Evolutionary conservation across 2,113 vertebrate genomes (phyloP).

Genomic region (Nesogale talazaci): DNA sequence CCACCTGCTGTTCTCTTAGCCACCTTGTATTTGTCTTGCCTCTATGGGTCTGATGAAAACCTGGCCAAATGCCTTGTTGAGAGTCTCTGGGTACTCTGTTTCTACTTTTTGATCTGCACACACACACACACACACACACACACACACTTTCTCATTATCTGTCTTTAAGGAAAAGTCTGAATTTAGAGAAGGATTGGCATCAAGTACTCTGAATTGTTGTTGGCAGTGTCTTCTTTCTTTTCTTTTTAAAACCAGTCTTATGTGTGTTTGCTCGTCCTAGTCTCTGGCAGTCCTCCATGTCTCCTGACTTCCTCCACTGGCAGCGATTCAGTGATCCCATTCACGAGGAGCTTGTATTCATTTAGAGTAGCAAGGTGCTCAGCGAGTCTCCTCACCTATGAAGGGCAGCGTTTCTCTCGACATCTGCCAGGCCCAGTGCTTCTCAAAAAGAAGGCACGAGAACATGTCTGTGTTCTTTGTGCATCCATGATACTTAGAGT

Average conservation of each 20-base stretch:
- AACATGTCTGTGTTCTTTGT: not conserved
- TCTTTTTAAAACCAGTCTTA: not conserved
- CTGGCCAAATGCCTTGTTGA: not conserved
- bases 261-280: not conserved
- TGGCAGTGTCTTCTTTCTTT: not conserved
- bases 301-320: not conserved
- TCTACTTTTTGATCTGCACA: slow-evolving; percentile 18
- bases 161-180: not conserved
- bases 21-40: not conserved
- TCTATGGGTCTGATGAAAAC: not conserved
- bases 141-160: not conserved
- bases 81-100: not conserved
- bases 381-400: not conserved
- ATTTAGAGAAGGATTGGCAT: slow-evolving; percentile 49
- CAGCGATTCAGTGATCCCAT: not conserved
- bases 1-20: not conserved
- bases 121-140: not conserved
- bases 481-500: not conserved
- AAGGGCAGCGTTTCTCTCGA: not conserved
- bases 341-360: not conserved
- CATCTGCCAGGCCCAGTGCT: not conserved
- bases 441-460: slow-evolving; percentile 19
- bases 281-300: not conserved
- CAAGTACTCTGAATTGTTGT: not conserved
- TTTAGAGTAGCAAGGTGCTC: not conserved